A percentile compares a stretch with the other conserved stretches of the same genome.
phyloP scores from a whole-genome alignment of 2,888 invertebrate genomes.

The Ferrisia virgata region DNA sequence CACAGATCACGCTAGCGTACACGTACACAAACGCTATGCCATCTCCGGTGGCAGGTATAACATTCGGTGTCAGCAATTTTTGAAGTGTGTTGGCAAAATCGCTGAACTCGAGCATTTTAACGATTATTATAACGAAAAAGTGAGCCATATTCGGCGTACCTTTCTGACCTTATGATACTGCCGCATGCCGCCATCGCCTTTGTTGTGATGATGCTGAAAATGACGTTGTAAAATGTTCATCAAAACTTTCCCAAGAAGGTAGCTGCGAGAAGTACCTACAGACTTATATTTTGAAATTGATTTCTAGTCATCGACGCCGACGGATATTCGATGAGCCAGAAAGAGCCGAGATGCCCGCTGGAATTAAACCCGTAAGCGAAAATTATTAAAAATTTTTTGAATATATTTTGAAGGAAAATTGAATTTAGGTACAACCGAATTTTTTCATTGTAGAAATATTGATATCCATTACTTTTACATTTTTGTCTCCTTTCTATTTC shows the following conservation, averaged over 20 bases:
- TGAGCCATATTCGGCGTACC: neutral
- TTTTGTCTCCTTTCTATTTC: no score
- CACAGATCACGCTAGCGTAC: slow-evolving; percentile 8
- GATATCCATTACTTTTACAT: no score
- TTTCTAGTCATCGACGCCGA: neutral
- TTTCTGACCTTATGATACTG: neutral
- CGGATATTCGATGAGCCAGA: neutral
- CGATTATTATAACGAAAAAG: slow-evolving; percentile 14
- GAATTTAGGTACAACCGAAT: no score
- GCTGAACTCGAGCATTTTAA: slow-evolving; percentile 15
- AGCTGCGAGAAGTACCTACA: no score
- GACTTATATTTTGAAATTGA: no score
- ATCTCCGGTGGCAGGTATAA: neutral
- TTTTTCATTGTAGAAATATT: no score
- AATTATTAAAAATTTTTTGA: no score
- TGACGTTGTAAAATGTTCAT: neutral
- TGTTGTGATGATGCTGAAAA: neutral
- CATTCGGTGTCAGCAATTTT: slow-evolving; percentile 12
- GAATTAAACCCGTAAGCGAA: neutral
- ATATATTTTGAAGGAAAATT: no score
- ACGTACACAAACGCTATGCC: neutral
- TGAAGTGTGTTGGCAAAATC: neutral
- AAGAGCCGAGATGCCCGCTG: neutral
- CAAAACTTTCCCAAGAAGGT: neutral
- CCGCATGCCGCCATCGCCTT: neutral